Base-by-base conservation (phyloP, 1,140 invertebrate genomes). In the Bombus ignitus region DNA sequence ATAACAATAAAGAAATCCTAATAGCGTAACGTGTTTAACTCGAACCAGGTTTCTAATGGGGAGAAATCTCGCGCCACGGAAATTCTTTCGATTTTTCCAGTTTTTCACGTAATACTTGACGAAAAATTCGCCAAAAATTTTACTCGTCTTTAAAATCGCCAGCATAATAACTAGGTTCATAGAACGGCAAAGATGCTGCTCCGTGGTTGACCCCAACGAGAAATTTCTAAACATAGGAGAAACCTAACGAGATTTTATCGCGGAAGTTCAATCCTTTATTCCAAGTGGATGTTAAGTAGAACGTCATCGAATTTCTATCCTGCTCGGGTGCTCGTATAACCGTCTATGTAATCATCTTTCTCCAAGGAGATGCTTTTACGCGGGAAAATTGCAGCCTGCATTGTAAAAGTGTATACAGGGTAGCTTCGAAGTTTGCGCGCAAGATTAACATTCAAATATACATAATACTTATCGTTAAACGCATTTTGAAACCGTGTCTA, bases 211-310 rank as follows among this genome's bases (percentile, higher is more conserved):
- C 81, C 72, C 44, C 32, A 53, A 74, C 70, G 10, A 18, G 32
- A 53, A 59, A 35, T 83, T 83, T 83, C 81, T 66, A 83, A 83
- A 53, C 42, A 66, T 25, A 44, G 74, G 81, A 83, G 81, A 83
- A 83, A 83, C 53, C 72, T 65, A 66, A 37, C 5, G 42, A 66
- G 81, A 83, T 83, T 66, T 83, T 83, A 83, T 83, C 81, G 28
- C 72, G 59, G 59, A 68, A 76, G 42, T 66, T 76, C 59, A 37
- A 42, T 66, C 42, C 81, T 66, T 83, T 76, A 76, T 83, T 66
- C 72, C 57, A 57, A 42, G 32, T 32, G 72, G 25, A 65, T 35
- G 57, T 66, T 82, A 66, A 83, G 72, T 76, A 25, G 81, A 42
- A 83, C 59, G 42, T 83, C 71, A n/a, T 65, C 72, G 59, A 82